A percentile compares a stretch with the other conserved stretches of the same genome.
phyloP scores from a whole-genome alignment of 2,888 invertebrate species.

The Cryptophagus acutangulus region DNA sequence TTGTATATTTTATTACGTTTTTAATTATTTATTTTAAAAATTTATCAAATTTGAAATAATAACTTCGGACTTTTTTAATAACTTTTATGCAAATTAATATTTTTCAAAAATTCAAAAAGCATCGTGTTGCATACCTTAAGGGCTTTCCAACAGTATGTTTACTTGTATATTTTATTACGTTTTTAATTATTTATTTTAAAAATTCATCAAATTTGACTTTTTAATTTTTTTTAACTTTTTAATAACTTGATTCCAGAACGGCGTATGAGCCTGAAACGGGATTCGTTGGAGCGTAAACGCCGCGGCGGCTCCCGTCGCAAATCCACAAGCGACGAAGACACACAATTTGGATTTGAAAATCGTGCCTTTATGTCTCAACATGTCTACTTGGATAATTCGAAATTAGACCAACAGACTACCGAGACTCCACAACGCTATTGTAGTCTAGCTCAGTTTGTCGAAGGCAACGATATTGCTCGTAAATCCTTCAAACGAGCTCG shows the following conservation, averaged over 20 bases:
- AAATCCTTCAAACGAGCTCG: constrained; percentile 62
- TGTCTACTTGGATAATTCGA: constrained; percentile 41
- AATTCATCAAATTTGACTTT: too few relatives aligned
- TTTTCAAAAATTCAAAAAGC: too few relatives aligned
- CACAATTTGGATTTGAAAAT: constrained; percentile 69
- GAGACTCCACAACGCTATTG: constrained; percentile 63
- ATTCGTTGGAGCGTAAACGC: constrained; percentile 44
- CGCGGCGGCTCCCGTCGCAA: constrained; percentile 32
- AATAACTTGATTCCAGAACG: constrained; percentile 52
- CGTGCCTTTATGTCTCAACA: constrained; percentile 59
- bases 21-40: too few relatives aligned
- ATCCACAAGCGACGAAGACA: constrained; percentile 45
- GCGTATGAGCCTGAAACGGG: constrained; percentile 54
- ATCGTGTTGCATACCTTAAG: too few relatives aligned
- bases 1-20: too few relatives aligned
- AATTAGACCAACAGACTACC: constrained; percentile 37
- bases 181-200: too few relatives aligned
- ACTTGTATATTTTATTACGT: too few relatives aligned
- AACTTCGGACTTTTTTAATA: too few relatives aligned
- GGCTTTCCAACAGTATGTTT: too few relatives aligned
- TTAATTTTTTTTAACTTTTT: too few relatives aligned
- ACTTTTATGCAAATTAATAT: too few relatives aligned
- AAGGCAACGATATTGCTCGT: constrained; percentile 74
- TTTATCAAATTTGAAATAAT: too few relatives aligned
- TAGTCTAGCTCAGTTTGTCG: constrained; percentile 76